Conservation (phyloP, 2,113 vertebrate species). For the Lucifuga dentata region DNA sequence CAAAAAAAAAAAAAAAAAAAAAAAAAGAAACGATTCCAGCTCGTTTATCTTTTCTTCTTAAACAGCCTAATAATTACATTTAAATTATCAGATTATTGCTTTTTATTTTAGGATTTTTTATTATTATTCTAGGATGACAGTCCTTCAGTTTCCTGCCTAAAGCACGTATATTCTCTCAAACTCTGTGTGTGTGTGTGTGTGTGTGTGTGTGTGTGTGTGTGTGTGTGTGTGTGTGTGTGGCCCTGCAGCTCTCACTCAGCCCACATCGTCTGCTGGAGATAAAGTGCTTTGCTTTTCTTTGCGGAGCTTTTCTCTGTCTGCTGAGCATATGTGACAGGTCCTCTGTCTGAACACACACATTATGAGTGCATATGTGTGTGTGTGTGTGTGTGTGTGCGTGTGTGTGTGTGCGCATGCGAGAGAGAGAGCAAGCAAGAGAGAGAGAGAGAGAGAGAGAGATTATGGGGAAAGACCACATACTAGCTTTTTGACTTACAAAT, state of each 20-base stretch:
- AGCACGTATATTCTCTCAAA: too few species aligned
- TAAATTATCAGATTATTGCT: too few species aligned
- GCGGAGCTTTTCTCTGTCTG: conserved; percentile 23
- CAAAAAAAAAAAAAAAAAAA: too few species aligned
- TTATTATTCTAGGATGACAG: too few species aligned
- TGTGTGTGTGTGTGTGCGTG: conserved; percentile 8
- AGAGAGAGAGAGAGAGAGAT: neutral
- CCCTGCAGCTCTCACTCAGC: conserved; percentile 53
- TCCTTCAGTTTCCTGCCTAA: too few species aligned
- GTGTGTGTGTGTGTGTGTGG: conserved; percentile 12
- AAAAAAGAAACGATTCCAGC: too few species aligned
- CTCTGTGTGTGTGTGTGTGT: too few species aligned
- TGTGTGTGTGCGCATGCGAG: conserved; percentile 10
- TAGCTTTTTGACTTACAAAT: conserved; percentile 18
- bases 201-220: too few species aligned
- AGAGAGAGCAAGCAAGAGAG: neutral
- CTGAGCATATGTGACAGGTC: conserved; percentile 68
- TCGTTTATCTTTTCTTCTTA: too few species aligned
- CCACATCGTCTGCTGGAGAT: conserved; percentile 43
- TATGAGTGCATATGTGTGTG: neutral
- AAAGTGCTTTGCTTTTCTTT: conserved; percentile 58
- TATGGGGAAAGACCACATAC: too few species aligned
- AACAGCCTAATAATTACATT: too few species aligned
- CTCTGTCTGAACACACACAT: conserved; percentile 24
- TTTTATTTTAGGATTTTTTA: too few species aligned